A percentile compares a stretch with the other conserved stretches of the same genome.
phyloP scores from a whole-genome alignment of 2,113 vertebrate species.

The Mobula birostris region DNA sequence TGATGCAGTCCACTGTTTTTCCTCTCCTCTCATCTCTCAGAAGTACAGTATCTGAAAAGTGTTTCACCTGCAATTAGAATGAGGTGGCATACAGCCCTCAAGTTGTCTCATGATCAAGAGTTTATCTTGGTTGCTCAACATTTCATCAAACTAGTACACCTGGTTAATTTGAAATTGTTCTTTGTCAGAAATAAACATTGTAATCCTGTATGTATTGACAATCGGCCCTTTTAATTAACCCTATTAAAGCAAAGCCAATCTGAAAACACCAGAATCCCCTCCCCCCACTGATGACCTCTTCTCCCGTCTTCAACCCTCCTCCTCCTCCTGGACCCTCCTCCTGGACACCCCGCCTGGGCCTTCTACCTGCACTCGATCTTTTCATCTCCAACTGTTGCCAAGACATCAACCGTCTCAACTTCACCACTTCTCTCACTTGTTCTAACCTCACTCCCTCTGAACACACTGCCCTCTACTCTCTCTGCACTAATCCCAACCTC shows the following conservation, averaged over 20 bases:
- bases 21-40: background rate
- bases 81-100: background rate
- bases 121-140: background rate
- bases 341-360: too few relatives aligned
- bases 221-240: background rate
- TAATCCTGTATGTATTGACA: background rate
- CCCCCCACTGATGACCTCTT: too few relatives aligned
- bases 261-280: background rate
- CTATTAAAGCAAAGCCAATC: background rate
- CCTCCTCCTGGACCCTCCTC: too few relatives aligned
- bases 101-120: background rate
- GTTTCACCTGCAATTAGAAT: background rate
- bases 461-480: too few relatives aligned
- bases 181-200: background rate
- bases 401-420: too few relatives aligned
- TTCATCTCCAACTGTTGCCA: too few relatives aligned
- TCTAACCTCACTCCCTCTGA: too few relatives aligned
- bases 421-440: too few relatives aligned
- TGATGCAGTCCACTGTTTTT: background rate
- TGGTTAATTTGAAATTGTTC: background rate
- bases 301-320: too few relatives aligned
- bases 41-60: background rate
- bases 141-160: background rate
- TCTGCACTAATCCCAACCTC: too few relatives aligned
- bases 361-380: too few relatives aligned